Percentiles rank a stretch among this genome's conserved stretches.
phyloP scores from a whole-genome alignment of 2,888 invertebrate species.

The Labia minor region DNA sequence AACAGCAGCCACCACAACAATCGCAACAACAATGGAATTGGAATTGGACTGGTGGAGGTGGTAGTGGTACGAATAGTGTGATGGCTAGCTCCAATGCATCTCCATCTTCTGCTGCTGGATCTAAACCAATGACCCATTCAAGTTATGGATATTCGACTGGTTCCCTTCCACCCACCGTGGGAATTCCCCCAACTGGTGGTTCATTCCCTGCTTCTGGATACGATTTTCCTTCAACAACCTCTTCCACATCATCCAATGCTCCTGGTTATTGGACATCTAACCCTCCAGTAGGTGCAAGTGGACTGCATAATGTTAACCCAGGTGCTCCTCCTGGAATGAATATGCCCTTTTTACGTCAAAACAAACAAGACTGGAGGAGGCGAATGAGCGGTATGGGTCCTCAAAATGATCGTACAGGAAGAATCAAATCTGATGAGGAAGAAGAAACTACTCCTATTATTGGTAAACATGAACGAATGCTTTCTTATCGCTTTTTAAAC shows the following conservation, averaged over 20 bases:
- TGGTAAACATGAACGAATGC: neutral
- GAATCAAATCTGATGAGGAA: constrained; percentile 27
- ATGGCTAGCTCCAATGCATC: neutral
- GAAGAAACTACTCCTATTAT: constrained; percentile 23
- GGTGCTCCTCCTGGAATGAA: constrained; percentile 32
- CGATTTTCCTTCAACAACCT: neutral
- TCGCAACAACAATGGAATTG: constrained; percentile 28
- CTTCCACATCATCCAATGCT: constrained; percentile 18
- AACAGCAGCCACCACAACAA: constrained; percentile 24
- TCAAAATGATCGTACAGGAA: constrained; percentile 23
- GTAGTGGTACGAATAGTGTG: neutral
- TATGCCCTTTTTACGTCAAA: constrained; percentile 29
- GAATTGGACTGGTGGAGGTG: constrained; percentile 26
- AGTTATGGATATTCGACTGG: neutral
- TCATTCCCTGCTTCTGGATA: constrained; percentile 13
- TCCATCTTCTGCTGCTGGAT: constrained; percentile 13
- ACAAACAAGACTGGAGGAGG: constrained; percentile 26
- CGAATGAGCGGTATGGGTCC: constrained; percentile 15
- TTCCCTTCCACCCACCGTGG: neutral
- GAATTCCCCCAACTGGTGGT: constrained; percentile 16
- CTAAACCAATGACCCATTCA: neutral
- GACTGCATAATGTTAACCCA: constrained; percentile 34
- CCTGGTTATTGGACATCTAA: constrained; percentile 24
- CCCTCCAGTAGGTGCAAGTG: constrained; percentile 29
- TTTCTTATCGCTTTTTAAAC: no score